phyloP scores from a whole-genome alignment of 1,140 invertebrate genomes.

The Schlechtendalia chinensis region DNA sequence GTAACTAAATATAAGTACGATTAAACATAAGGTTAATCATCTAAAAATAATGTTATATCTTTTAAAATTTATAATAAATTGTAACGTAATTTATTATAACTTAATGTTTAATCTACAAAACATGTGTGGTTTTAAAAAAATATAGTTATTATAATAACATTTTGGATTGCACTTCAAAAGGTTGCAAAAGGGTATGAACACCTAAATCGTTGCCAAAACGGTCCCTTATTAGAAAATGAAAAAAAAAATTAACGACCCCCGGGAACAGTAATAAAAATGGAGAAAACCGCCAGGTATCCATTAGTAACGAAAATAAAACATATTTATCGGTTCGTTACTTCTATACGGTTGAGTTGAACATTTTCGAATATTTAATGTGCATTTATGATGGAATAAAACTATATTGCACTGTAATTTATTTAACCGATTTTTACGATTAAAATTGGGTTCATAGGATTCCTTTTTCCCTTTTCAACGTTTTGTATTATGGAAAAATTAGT shows the following conservation, averaged over 20 bases:
- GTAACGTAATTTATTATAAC: not conserved
- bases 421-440: not conserved
- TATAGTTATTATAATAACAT: constrained; percentile 31
- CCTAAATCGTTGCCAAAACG: constrained; percentile 46
- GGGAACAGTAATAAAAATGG: constrained; percentile 19
- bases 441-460: not conserved
- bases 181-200: constrained; percentile 37
- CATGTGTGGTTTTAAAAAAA: constrained; percentile 19
- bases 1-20: not conserved
- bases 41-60: not conserved
- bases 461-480: too few relatives aligned
- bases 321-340: constrained; percentile 48
- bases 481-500: too few relatives aligned
- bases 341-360: constrained; percentile 21
- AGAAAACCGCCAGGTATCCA: constrained; percentile 12
- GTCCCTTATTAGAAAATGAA: constrained; percentile 26
- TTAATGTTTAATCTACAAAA: not conserved
- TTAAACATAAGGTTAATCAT: not conserved
- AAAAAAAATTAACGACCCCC: constrained; percentile 9
- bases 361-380: constrained; percentile 24
- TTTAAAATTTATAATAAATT: constrained; percentile 1
- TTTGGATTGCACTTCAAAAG: constrained; percentile 24
- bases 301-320: constrained; percentile 34
- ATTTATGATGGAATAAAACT: constrained; percentile 25
- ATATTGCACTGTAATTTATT: constrained; percentile 8